Evolutionary conservation across 2,888 invertebrate species (phyloP).

Genomic region (Hyppa rectilinea): DNA sequence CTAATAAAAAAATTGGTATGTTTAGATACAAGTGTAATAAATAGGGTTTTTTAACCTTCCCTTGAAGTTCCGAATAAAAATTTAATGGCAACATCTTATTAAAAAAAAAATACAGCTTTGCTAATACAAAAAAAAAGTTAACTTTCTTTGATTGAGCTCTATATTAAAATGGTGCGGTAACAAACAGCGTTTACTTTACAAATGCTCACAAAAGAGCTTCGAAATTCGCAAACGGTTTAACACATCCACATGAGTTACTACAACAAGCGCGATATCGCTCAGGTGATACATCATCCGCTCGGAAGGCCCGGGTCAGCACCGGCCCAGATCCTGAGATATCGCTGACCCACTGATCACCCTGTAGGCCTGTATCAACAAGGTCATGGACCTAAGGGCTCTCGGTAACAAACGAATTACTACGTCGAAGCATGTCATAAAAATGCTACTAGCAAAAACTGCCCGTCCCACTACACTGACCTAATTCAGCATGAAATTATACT

Average conservation of each 20-base stretch:
- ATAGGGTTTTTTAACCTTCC: neutral
- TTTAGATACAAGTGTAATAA: slow-evolving; percentile 6
- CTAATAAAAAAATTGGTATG: slow-evolving; percentile 12
- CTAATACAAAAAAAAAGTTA: neutral
- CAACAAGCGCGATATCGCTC: slow-evolving; percentile 71
- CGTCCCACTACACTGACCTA: slow-evolving; percentile 76
- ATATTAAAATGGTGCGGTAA: neutral
- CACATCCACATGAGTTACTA: slow-evolving; percentile 70
- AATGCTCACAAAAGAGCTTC: slow-evolving; percentile 43
- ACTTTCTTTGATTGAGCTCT: neutral
- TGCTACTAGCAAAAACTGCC: slow-evolving; percentile 66
- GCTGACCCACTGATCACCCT: slow-evolving; percentile 77
- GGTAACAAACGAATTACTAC: slow-evolving; percentile 33
- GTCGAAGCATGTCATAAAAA: slow-evolving; percentile 34
- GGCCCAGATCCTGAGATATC: slow-evolving; percentile 77
- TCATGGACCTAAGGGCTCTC: slow-evolving; percentile 49
- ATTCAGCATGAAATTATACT: slow-evolving; percentile 88
- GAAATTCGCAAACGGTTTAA: slow-evolving; percentile 44
- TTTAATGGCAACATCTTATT: neutral
- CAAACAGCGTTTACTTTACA: slow-evolving; percentile 7
- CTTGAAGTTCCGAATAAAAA: neutral
- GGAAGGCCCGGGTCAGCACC: slow-evolving; percentile 77
- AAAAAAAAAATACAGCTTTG: neutral
- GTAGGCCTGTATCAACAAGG: slow-evolving; percentile 65
- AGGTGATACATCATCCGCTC: slow-evolving; percentile 79